Base-by-base conservation (phyloP, 2,888 invertebrate species). In the Papilio elwesi region DNA sequence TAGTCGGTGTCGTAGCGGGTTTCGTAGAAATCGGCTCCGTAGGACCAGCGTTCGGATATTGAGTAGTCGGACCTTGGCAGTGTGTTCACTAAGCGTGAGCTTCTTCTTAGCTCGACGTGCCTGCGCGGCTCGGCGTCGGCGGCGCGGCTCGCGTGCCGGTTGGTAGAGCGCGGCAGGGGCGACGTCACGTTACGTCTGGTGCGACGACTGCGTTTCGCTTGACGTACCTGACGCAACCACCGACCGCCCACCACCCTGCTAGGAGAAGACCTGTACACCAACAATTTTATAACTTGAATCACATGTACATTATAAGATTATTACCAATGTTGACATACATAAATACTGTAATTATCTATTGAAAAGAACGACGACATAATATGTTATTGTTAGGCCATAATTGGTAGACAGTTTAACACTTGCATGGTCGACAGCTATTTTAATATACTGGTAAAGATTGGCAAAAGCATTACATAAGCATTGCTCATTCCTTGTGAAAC, bases 231-330 rank as follows among this genome's bases (percentile, higher is more conserved):
- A 86, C 93, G 93, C 87, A 93, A 90, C 89, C 90, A 91, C 91
- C 93, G 92, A 89, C 92, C 93, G 93, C 93, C 93, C 90, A 93
- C 92, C 92, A 93, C 94, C 93, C 93, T 93, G 93, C 94, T 91
- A 88, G 93, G 92, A 94, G 92, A 93, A 92, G 92, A 93, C 92
- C 94, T 94, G 89, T 76, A n/a, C n/a, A 63, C 76, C 80, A 78
- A 68, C 75, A 71, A 76, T 5, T 43, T 43, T 9, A 43, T 6
- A 43, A 43, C 43, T 43, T 43, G 6, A 43, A 43, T 43, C 9
- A 9, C 43, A 43, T 6, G 9, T 43, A 43, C 6, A 43, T 7
- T 43, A 43, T 9, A 43, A 43, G 43, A 43, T 43, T 43, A 59
- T 59, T 15, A 59, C 15, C 43, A 59, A n/a, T 59, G 59, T 38